Conservation (phyloP, 2,113 vertebrate genomes). For the Phoenicopterus ruber region DNA sequence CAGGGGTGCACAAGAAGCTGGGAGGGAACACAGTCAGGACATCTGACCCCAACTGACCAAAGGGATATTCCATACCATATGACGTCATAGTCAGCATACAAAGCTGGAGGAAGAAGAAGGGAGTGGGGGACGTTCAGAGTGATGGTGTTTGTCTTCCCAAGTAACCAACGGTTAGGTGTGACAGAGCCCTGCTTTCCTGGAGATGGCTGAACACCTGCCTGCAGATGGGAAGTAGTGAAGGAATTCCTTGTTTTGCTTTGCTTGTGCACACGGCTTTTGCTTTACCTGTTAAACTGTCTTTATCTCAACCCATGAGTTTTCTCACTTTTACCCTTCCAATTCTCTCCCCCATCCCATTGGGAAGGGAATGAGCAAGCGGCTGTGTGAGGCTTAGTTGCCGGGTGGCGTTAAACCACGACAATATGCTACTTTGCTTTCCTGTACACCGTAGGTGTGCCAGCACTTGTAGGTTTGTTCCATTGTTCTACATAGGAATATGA, state of each 20-base stretch:
- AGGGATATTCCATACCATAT: too few species aligned
- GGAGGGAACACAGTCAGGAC: fast-evolving
- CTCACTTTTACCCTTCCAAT: background rate
- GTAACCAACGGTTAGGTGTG: fast-evolving
- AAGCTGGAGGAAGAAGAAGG: background rate
- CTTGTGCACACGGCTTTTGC: fast-evolving
- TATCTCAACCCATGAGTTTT: background rate
- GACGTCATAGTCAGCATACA: background rate
- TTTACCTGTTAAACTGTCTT: background rate
- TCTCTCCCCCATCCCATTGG: background rate
- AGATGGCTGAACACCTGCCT: background rate
- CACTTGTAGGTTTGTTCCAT: background rate
- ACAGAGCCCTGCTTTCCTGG: background rate
- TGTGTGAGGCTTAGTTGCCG: background rate
- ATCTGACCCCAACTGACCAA: background rate
- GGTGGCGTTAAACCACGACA: background rate
- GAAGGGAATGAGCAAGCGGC: fast-evolving
- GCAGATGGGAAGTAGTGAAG: background rate
- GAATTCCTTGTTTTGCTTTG: background rate
- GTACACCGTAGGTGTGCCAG: background rate
- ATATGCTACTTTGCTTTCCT: background rate
- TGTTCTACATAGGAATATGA: background rate
- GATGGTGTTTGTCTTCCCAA: background rate
- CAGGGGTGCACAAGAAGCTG: background rate
- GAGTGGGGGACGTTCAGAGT: background rate